Percentiles rank a stretch among this genome's conserved stretches.
These are phyloP conservation scores for Vannuccia rotundouncinata DNA, from an alignment of 2,888 invertebrate species.

Conservation along the genomic window DNA sequence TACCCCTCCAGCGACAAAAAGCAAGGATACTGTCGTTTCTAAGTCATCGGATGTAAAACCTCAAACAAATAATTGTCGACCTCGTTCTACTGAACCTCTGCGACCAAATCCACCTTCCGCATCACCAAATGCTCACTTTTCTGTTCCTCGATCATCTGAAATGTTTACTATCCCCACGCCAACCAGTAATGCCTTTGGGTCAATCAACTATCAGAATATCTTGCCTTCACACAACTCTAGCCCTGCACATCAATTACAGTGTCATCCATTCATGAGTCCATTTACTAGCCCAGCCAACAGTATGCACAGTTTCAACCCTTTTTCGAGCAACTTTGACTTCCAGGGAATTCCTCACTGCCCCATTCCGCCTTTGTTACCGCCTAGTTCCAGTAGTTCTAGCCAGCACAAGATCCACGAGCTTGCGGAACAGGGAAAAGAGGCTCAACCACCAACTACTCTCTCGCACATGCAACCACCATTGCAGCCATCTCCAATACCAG, in stretches of 20 bases:
- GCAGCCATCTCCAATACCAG: not conserved
- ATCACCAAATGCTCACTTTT: not conserved
- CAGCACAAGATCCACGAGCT: conserved; percentile 33
- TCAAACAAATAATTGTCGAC: not conserved
- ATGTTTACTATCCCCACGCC: not conserved
- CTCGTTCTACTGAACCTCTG: not conserved
- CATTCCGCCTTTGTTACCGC: not conserved
- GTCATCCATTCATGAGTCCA: not conserved
- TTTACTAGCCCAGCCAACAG: not conserved
- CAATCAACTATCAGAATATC: not conserved
- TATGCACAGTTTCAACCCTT: not conserved
- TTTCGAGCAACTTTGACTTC: not conserved
- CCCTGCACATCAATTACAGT: not conserved
- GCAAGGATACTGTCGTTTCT: not conserved
- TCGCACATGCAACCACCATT: not conserved
- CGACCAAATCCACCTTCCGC: not conserved
- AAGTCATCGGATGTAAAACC: too few relatives aligned
- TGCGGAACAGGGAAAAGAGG: not conserved
- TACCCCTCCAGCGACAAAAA: not conserved
- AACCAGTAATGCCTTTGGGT: not conserved
- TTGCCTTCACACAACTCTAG: not conserved
- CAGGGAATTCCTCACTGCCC: not conserved
- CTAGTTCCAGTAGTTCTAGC: not conserved
- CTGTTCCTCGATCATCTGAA: not conserved
- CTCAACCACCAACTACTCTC: not conserved